phyloP scores from a whole-genome alignment of 2,797 vertebrate species.

The Rhinoraja longicauda region DNA sequence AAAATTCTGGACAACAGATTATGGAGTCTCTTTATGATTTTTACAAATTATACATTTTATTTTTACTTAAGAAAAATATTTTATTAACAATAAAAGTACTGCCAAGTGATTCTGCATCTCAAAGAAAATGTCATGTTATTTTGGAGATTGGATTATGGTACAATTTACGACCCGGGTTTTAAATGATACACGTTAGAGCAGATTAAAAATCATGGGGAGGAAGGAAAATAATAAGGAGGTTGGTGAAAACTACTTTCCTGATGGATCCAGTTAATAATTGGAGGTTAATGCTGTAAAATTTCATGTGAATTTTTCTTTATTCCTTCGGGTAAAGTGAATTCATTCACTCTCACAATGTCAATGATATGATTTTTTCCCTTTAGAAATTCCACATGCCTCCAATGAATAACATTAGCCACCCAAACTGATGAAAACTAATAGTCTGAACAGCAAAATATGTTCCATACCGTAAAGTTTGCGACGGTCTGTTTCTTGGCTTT shows the following conservation, averaged over 20 bases:
- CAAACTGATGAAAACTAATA: too few species aligned
- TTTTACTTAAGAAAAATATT: neutral
- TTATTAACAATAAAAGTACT: neutral
- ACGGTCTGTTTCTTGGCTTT: constrained; percentile 84
- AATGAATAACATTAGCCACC: neutral
- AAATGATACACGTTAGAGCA: neutral
- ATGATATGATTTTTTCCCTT: neutral
- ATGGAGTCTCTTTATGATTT: too few species aligned
- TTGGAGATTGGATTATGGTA: neutral
- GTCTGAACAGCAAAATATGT: constrained; percentile 40
- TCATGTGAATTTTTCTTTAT: neutral
- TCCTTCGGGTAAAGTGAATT: neutral
- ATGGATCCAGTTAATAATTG: neutral
- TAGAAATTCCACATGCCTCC: constrained; percentile 28
- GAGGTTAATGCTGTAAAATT: neutral
- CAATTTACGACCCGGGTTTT: neutral
- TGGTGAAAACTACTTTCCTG: neutral
- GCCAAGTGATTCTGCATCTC: neutral
- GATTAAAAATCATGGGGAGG: neutral
- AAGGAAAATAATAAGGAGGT: neutral
- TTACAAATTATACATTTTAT: neutral
- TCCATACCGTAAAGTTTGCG: constrained; percentile 80
- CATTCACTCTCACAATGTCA: neutral
- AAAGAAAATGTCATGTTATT: neutral
- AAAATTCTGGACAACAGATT: too few species aligned